Conservation (phyloP, 2,888 invertebrate species). For the Archips crataeganus region DNA sequence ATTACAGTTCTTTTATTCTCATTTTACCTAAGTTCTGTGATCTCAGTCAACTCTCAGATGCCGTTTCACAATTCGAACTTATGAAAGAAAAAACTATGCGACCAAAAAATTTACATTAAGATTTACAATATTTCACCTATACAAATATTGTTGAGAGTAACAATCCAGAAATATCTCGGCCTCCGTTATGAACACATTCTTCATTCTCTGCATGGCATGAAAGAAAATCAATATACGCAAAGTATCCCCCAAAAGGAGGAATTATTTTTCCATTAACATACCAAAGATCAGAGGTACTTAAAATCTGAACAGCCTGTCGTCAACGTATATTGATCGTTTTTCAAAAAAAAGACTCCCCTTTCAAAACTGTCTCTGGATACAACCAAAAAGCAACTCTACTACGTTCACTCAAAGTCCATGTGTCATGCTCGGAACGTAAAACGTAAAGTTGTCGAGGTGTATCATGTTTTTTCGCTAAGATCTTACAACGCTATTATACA, state of each 20-base stretch:
- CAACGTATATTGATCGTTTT: constrained; percentile 62
- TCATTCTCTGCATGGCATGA: neutral
- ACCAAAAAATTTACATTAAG: too few species aligned
- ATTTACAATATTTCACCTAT: neutral
- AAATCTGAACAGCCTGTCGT: constrained; percentile 54
- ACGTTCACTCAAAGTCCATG: constrained; percentile 48
- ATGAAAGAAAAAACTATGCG: too few species aligned
- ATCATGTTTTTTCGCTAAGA: constrained; percentile 59
- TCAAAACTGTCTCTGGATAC: constrained; percentile 38
- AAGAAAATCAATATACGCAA: constrained; percentile 12
- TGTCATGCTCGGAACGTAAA: constrained; percentile 9
- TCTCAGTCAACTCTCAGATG: too few species aligned
- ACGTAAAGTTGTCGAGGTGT: constrained; percentile 50
- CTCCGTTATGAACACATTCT: constrained; percentile 11
- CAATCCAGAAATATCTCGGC: neutral
- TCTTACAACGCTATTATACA: constrained; percentile 51
- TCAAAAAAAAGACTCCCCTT: constrained; percentile 57
- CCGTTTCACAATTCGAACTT: too few species aligned
- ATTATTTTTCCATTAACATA: constrained; percentile 22
- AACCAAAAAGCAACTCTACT: constrained; percentile 41
- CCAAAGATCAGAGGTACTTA: constrained; percentile 46
- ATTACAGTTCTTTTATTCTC: too few species aligned
- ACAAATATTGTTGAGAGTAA: neutral
- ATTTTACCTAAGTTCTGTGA: too few species aligned
- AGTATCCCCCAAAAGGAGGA: constrained; percentile 1